These are phyloP conservation scores for Ivindomyrus marchei DNA, from an alignment of 2,113 vertebrate genomes.

Conservation along the genomic window DNA sequence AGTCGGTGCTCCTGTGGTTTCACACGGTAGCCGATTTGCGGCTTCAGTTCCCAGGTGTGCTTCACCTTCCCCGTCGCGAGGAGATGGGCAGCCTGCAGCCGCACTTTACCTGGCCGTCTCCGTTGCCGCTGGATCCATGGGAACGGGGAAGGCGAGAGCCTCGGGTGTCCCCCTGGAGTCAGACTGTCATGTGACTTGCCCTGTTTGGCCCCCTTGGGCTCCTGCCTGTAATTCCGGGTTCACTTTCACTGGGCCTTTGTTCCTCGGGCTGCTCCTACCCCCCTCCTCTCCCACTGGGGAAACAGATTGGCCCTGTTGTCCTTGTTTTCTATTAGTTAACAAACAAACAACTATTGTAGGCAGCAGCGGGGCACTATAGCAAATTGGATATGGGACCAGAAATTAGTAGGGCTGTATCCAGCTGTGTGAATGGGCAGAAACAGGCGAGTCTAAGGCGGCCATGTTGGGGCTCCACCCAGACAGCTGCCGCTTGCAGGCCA, in stretches of 20 bases:
- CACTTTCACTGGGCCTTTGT: slow-evolving; percentile 60
- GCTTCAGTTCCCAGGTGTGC: neutral
- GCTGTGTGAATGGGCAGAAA: neutral
- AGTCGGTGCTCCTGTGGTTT: neutral
- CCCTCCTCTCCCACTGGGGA: slow-evolving; percentile 25
- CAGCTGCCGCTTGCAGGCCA: neutral
- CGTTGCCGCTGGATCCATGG: slow-evolving; percentile 36
- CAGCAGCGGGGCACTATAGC: slow-evolving; percentile 22
- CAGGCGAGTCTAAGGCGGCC: neutral
- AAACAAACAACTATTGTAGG: slow-evolving; percentile 59
- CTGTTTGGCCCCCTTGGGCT: slow-evolving; percentile 16
- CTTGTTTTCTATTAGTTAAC: slow-evolving; percentile 40
- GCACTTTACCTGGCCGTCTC: slow-evolving; percentile 34
- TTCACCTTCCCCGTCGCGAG: slow-evolving; percentile 27
- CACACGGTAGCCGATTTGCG: neutral
- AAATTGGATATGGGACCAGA: neutral
- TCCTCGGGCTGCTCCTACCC: slow-evolving; percentile 44
- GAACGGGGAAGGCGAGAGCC: slow-evolving; percentile 49
- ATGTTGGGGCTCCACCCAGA: neutral
- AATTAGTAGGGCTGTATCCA: neutral
- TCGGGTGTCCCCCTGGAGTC: slow-evolving; percentile 39
- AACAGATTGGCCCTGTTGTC: slow-evolving; percentile 31
- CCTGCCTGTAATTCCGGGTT: slow-evolving; percentile 26
- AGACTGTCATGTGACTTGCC: slow-evolving; percentile 5
- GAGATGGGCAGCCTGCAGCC: slow-evolving; percentile 22